A percentile compares a stretch with the other conserved stretches of the same genome.
Conservation (phyloP, 2,797 vertebrate species). For the Forpus xanthops region DNA sequence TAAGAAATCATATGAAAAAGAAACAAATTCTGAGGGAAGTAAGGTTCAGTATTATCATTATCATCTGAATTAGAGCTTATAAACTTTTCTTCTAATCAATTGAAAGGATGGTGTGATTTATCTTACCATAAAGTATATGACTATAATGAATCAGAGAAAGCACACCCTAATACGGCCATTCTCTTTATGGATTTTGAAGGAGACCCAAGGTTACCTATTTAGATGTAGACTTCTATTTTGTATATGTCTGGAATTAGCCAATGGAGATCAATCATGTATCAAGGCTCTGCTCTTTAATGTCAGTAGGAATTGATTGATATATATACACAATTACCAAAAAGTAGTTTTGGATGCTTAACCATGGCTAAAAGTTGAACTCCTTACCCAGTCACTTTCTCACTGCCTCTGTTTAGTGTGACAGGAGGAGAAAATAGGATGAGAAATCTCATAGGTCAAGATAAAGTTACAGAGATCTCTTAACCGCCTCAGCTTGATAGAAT, state of each 20-base stretch:
- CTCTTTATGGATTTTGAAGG: not conserved
- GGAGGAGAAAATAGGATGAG: not conserved
- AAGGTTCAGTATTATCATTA: not conserved
- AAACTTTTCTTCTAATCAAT: not conserved
- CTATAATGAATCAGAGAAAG: not conserved
- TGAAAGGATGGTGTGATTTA: not conserved
- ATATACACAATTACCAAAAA: not conserved
- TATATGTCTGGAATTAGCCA: not conserved
- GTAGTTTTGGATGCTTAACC: not conserved
- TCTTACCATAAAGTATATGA: not conserved
- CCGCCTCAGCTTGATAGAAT: not conserved
- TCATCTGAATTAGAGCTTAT: not conserved
- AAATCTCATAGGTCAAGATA: not conserved
- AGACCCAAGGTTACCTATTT: not conserved
- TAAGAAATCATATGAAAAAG: not conserved
- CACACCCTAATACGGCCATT: not conserved
- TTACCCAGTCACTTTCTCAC: not conserved
- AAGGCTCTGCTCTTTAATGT: not conserved
- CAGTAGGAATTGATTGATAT: not conserved
- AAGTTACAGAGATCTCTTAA: not conserved
- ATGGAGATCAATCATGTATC: rapidly evolving
- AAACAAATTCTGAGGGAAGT: not conserved
- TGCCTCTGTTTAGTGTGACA: not conserved
- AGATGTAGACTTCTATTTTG: not conserved
- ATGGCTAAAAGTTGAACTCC: not conserved